Conservation (phyloP, 2,113 vertebrate species). For the Alaudala cheleensis region DNA sequence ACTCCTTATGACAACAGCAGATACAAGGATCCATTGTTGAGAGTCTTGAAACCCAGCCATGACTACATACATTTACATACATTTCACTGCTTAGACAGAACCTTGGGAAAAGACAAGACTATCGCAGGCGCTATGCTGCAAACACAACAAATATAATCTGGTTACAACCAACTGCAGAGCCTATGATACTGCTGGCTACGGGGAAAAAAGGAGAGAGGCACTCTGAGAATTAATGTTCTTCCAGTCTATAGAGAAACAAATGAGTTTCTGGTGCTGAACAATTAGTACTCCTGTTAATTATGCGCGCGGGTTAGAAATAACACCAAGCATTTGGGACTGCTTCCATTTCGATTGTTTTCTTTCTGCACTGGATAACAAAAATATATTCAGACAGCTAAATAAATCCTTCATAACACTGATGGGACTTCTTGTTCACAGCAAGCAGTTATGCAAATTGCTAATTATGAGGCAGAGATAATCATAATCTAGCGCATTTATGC, state of each 20-base stretch:
- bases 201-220: constrained; percentile 31
- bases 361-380: constrained; percentile 69
- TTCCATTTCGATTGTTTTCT: constrained; percentile 70
- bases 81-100: neutral
- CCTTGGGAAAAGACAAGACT: constrained; percentile 39
- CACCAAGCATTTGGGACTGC: constrained; percentile 65
- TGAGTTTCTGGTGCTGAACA: constrained; percentile 74
- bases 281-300: constrained; percentile 75
- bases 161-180: constrained; percentile 54
- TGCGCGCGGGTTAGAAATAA: constrained; percentile 64
- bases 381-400: constrained; percentile 76
- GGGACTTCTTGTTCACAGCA: constrained; percentile 67
- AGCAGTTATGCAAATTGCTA: constrained; percentile 77
- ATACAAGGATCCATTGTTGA: neutral
- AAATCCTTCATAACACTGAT: constrained; percentile 71
- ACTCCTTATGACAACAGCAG: neutral
- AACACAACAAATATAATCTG: constrained; percentile 59
- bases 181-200: constrained; percentile 2
- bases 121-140: neutral
- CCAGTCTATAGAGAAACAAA: constrained; percentile 71
- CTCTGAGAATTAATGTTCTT: constrained; percentile 69
- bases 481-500: constrained; percentile 73
- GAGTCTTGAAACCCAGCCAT: constrained; percentile 1
- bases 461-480: constrained; percentile 75
- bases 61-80: neutral